Percentiles rank a stretch among this genome's conserved stretches.
phyloP scores from a whole-genome alignment of 2,797 vertebrate species.

The Onychomys leucogaster region DNA sequence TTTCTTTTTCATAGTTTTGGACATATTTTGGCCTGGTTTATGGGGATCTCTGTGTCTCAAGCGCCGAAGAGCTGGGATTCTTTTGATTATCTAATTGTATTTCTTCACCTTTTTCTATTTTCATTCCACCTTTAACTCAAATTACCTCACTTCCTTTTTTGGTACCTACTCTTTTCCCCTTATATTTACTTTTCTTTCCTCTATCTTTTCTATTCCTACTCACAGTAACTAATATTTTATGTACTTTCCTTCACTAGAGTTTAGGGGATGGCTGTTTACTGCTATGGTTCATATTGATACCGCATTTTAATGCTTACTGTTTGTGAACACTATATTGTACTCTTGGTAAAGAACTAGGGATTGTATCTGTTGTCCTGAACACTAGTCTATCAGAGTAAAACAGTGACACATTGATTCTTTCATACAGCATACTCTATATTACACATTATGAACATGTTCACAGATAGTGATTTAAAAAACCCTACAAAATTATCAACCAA shows the following conservation, averaged over 20 bases:
- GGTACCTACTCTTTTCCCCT: neutral
- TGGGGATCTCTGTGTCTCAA: neutral
- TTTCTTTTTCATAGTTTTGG: neutral
- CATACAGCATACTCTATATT: neutral
- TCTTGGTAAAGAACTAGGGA: neutral
- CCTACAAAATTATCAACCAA: neutral
- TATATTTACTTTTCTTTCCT: neutral
- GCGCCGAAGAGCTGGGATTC: neutral
- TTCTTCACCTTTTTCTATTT: neutral
- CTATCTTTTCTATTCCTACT: neutral
- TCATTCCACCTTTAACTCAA: neutral
- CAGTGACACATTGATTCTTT: neutral
- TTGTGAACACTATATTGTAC: neutral
- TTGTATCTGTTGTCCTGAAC: neutral
- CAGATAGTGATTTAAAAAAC: neutral
- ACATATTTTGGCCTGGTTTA: neutral
- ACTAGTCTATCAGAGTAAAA: neutral
- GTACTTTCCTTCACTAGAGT: neutral
- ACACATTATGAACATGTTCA: neutral
- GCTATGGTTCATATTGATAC: neutral
- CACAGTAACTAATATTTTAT: neutral
- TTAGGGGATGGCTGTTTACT: neutral
- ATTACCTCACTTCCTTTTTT: neutral
- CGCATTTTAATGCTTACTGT: neutral
- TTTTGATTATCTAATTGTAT: neutral